phyloP scores from a whole-genome alignment of 2,797 vertebrate genomes.

The Anas flavirostris region DNA sequence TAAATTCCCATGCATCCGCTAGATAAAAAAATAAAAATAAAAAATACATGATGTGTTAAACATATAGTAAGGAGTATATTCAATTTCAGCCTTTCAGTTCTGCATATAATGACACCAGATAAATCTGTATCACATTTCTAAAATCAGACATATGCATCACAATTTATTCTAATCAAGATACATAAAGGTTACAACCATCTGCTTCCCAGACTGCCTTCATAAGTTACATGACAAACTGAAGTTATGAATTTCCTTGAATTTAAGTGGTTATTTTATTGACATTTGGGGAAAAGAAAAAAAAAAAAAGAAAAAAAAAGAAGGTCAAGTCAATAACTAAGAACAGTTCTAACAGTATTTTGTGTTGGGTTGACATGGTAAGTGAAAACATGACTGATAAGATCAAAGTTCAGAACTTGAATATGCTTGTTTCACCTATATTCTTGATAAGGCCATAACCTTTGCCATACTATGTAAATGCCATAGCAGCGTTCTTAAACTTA shows the following conservation, averaged over 20 bases:
- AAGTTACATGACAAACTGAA: conserved; percentile 50
- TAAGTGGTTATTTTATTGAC: conserved; percentile 63
- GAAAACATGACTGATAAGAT: conserved; percentile 61
- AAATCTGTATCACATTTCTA: background rate
- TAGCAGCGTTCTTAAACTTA: background rate
- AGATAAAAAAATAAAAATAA: background rate
- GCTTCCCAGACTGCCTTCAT: background rate
- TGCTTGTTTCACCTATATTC: conserved; percentile 17
- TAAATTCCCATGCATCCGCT: too few species aligned
- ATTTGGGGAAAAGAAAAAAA: background rate
- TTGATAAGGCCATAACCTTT: conserved; percentile 51
- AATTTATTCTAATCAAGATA: conserved; percentile 21
- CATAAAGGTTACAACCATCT: conserved; percentile 24
- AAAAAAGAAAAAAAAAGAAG: conserved; percentile 43
- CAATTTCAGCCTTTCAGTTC: background rate
- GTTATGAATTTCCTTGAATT: conserved; percentile 65
- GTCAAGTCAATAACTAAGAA: conserved; percentile 74
- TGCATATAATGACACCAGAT: background rate
- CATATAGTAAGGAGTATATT: background rate
- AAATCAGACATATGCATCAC: background rate
- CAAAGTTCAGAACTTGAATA: conserved; percentile 46
- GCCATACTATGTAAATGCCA: conserved; percentile 41
- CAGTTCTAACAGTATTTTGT: conserved; percentile 29
- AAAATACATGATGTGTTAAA: background rate
- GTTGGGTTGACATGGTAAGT: conserved; percentile 23